Conservation (phyloP, 2,797 vertebrate genomes). For the Propithecus perrieri region DNA sequence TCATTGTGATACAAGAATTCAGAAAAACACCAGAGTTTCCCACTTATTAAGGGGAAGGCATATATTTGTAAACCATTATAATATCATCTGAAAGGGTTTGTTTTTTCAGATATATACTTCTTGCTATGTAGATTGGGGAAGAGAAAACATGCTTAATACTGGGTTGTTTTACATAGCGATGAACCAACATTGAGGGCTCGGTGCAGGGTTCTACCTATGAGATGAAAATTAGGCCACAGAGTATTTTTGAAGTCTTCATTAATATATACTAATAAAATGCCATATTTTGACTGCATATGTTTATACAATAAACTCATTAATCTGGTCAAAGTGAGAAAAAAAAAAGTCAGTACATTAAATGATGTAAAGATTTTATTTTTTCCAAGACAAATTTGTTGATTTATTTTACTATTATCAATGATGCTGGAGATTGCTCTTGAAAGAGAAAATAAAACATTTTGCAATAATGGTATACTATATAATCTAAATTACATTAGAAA, state of each 20-base stretch:
- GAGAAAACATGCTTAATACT: slow-evolving; percentile 9
- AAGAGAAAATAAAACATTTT: background rate
- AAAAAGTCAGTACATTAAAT: background rate
- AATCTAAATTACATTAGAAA: background rate
- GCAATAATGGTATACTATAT: background rate
- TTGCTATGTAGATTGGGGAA: background rate
- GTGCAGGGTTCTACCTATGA: background rate
- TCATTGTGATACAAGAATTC: slow-evolving; percentile 31
- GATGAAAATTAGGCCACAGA: background rate
- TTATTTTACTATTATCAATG: background rate
- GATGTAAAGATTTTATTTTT: background rate
- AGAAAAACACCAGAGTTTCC: slow-evolving; percentile 6
- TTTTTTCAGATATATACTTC: slow-evolving; percentile 29
- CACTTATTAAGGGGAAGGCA: background rate
- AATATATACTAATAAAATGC: background rate
- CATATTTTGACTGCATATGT: background rate
- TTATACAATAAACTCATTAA: background rate
- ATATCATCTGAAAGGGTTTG: slow-evolving; percentile 9
- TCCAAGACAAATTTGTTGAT: background rate
- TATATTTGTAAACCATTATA: slow-evolving; percentile 4
- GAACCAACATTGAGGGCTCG: background rate
- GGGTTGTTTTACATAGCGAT: background rate
- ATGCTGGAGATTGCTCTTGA: background rate
- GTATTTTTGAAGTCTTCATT: background rate
- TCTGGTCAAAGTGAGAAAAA: background rate